Conservation (phyloP, 2,113 vertebrate genomes). For the Phoxinus phoxinus region DNA sequence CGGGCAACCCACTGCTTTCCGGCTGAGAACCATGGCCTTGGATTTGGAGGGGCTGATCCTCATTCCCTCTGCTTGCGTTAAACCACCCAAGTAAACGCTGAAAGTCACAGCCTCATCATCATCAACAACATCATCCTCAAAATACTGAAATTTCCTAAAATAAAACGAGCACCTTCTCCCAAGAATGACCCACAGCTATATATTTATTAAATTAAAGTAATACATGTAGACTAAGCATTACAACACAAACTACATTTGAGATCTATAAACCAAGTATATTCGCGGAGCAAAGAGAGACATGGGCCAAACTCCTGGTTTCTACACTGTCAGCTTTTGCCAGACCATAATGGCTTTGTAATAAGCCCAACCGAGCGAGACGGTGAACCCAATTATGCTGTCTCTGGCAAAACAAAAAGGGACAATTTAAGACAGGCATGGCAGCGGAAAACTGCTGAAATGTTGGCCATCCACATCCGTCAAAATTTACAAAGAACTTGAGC, state of each 20-base stretch:
- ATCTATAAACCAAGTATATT: slow-evolving; percentile 45
- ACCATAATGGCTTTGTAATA: slow-evolving; percentile 63
- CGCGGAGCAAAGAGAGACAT: slow-evolving; percentile 43
- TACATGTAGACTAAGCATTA: background rate
- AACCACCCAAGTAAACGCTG: background rate
- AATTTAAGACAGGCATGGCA: slow-evolving; percentile 4
- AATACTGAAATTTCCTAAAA: background rate
- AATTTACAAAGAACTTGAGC: slow-evolving; percentile 10
- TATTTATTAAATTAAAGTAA: background rate
- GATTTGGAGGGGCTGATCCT: background rate
- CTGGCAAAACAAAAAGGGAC: slow-evolving; percentile 41
- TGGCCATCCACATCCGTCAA: slow-evolving; percentile 1
- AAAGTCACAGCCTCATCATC: background rate
- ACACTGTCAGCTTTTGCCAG: slow-evolving; percentile 46
- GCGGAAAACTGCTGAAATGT: slow-evolving; percentile 9
- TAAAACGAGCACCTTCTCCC: background rate
- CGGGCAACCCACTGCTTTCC: background rate
- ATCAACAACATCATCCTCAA: background rate
- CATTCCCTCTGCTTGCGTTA: background rate
- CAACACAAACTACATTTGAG: background rate
- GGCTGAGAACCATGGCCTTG: background rate
- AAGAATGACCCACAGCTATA: background rate
- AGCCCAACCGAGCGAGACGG: slow-evolving; percentile 60
- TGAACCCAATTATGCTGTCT: slow-evolving; percentile 63
- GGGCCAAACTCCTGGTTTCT: slow-evolving; percentile 54